A percentile compares a stretch with the other conserved stretches of the same genome.
Conservation (phyloP, 1,140 invertebrate genomes). For the Drosophila bocki region DNA sequence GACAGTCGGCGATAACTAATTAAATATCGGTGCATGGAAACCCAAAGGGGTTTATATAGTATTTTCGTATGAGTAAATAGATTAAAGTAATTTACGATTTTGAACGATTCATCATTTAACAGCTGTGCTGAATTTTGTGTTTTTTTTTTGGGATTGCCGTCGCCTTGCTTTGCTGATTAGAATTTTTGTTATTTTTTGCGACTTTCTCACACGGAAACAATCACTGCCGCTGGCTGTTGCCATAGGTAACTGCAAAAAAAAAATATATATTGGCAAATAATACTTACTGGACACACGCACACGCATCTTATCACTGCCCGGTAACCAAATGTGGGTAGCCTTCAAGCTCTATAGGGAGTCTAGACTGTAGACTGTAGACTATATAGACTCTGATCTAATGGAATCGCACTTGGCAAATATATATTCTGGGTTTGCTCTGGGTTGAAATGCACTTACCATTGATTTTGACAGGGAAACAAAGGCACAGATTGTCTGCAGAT, state of each 20-base stretch:
- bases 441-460: neutral
- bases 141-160: slow-evolving; percentile 33
- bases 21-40: slow-evolving; percentile 28
- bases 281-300: slow-evolving; percentile 33
- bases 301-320: slow-evolving; percentile 53
- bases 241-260: slow-evolving; percentile 39
- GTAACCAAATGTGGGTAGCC: slow-evolving; percentile 46
- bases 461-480: neutral
- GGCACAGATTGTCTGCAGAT: neutral
- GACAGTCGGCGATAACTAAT: slow-evolving; percentile 38
- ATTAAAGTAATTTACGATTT: slow-evolving; percentile 17
- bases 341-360: neutral
- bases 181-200: neutral
- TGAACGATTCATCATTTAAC: slow-evolving; percentile 4
- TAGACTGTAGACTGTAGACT: slow-evolving; percentile 24
- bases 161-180: slow-evolving; percentile 17
- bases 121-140: neutral
- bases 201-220: slow-evolving; percentile 29
- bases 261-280: neutral
- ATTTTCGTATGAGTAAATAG: slow-evolving; percentile 3
- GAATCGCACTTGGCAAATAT: neutral
- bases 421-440: no score
- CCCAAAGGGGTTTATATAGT: neutral
- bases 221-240: slow-evolving; percentile 32
- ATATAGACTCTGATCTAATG: neutral